Evolutionary conservation across 2,888 invertebrate species (phyloP).

Genomic region (Melieria crassipennis): DNA sequence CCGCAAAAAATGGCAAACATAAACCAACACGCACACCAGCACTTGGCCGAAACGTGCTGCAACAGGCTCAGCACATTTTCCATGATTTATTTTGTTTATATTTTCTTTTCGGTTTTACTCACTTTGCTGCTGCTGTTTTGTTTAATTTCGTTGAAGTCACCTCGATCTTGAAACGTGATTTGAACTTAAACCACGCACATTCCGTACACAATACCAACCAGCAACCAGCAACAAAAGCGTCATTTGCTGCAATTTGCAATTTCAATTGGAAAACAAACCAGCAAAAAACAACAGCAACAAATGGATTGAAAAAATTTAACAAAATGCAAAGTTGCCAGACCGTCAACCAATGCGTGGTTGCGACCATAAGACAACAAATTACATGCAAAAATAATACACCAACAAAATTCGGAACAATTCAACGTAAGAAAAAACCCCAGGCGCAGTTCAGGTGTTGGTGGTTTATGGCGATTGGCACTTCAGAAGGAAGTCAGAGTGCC

Average conservation of each 20-base stretch:
- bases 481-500: slow-evolving; percentile 7
- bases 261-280: slow-evolving; percentile 20
- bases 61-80: slow-evolving; percentile 11
- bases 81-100: slow-evolving; percentile 24
- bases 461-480: too few species aligned
- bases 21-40: slow-evolving; percentile 9
- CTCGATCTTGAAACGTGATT: slow-evolving; percentile 63
- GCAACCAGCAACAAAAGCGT: slow-evolving; percentile 29
- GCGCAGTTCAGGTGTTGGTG: too few species aligned
- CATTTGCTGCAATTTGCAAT: slow-evolving; percentile 36
- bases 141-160: slow-evolving; percentile 50
- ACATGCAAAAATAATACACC: too few species aligned
- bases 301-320: not conserved
- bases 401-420: too few species aligned
- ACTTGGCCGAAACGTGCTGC: slow-evolving; percentile 26
- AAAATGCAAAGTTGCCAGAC: not conserved
- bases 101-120: slow-evolving; percentile 22
- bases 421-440: slow-evolving; percentile 8
- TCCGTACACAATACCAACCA: not conserved
- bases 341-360: not conserved
- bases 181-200: slow-evolving; percentile 39
- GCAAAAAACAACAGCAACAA: slow-evolving; percentile 19
- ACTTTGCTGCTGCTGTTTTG: slow-evolving; percentile 24
- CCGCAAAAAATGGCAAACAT: not conserved
- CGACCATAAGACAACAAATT: not conserved